Base-by-base conservation (phyloP, 2,888 invertebrate genomes). In the Metalampra italica region DNA sequence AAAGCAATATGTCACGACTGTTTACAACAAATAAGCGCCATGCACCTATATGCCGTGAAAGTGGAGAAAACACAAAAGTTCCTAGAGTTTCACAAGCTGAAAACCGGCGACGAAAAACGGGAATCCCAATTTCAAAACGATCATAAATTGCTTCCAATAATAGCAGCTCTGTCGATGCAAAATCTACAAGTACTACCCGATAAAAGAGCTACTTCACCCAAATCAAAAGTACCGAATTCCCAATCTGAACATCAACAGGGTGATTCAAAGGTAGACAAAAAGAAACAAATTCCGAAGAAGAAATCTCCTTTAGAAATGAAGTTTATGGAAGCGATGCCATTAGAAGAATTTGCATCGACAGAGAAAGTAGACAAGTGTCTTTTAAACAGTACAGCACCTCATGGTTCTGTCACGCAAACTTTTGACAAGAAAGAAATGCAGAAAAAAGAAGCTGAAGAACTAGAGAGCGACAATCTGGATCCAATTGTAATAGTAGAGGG, bases 1-100 rank as follows among this genome's bases (percentile, higher is more conserved):
- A 89, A 89, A 71, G 89, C 89, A 59, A 88, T 89, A 68, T 89
- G 89, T 62, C 89, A 89, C 64, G 88, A 88, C 43, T 89, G 89
- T 53, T 66, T 88, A 32, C 85, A 85, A 60, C 87, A 88, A 70
- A 73, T 89, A n/a, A 65, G 76, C 15, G 62, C 70, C 11, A 64
- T 86, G 53, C 76, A 89, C 54, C 64, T 86, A 8, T 89, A 87
- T 52, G 50, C 81, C 7, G 79, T 88, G 7, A 86, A 88, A 74
- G 87, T 89, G 1, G 87, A 86, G 39, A 88, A 81, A 63, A 87
- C 87, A 5, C 88, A 89, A 73, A 87, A 82, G 50, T 88, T 88
- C 59, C 64, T 89, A 37, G 78, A 84, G 45, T 87, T 85, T 57
- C 76, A 88, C 59, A 83, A 73, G 71, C 49, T 64, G 29, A 89